Base-by-base conservation (phyloP, 1,140 invertebrate genomes). In the Phthorimaea operculella region DNA sequence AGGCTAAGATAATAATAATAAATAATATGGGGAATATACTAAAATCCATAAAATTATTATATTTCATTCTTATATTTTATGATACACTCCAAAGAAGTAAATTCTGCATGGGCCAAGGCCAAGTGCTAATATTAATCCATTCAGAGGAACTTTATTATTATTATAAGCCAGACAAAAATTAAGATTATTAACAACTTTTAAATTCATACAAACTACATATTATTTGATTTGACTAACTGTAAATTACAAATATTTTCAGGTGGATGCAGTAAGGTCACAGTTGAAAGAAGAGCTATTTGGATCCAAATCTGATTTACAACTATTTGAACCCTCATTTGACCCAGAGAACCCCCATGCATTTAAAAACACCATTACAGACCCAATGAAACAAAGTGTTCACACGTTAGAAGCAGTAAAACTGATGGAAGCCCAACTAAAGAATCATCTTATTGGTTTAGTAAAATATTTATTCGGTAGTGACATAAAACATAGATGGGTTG, bases 401-500 rank as follows among this genome's bases (percentile, higher is more conserved):
- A 95, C 93, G 0, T 76, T 94, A 52, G 96, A 98, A 83, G 92
- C 96, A 1, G 89, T 92, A 0, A 94, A 95, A 79, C 73, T 96
- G 36, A 90, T 99, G 87, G 95, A 97, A 79, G 83, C 91, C 70
- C 91, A 97, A 65, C 83, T 99, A 59, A 99, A 99, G 86, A 87
- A 80, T 9, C 90, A 92, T 50, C 86, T 99, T 2, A 81, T 91
- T 54, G 90, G 90, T 12, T 80, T 99, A 33, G 92, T 92, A 0
- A 86, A 90, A 63, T 69, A 86, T 63, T 79, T 99, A 6, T 99
- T 99, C 89, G 96, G 96, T 7, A 81, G 92, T 79, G 89, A 94
- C 90, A 87, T 90, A 36, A 78, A 90, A 66, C 87, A 88, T 58
- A 76, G 86, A 68, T 89, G 87, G 87, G 90, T 97, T 7, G 91